Conservation (phyloP, 2,113 vertebrate species). For the Hydrochoerus hydrochaeris region DNA sequence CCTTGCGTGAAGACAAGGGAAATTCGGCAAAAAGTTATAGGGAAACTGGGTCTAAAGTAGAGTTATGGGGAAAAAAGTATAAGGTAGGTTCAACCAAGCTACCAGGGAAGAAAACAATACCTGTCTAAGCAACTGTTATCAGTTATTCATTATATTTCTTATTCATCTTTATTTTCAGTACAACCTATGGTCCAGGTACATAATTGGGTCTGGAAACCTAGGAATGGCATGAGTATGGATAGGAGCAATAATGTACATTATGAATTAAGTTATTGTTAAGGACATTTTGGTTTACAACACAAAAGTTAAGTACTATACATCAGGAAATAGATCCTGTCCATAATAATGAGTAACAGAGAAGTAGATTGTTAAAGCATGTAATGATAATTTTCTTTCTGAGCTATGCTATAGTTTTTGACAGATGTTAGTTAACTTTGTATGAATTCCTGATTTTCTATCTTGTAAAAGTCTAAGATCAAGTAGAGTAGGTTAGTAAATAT, state of each 20-base stretch:
- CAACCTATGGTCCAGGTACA: neutral
- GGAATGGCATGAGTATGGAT: neutral
- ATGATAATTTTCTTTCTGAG: neutral
- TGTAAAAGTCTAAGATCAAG: neutral
- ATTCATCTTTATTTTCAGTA: neutral
- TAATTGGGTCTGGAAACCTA: neutral
- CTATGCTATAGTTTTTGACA: neutral
- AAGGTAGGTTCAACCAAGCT: neutral
- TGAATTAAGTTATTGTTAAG: neutral
- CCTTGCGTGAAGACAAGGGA: constrained; percentile 17
- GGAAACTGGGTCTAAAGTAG: constrained; percentile 39
- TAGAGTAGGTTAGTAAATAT: neutral
- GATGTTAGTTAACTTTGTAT: neutral
- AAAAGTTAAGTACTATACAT: neutral
- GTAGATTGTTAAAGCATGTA: neutral
- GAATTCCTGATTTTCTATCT: neutral
- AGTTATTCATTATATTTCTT: neutral
- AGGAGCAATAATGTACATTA: neutral
- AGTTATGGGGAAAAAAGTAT: neutral
- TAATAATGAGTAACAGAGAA: neutral
- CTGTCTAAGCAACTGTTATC: neutral
- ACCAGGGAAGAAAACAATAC: neutral
- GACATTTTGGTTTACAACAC: neutral
- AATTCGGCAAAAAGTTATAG: constrained; percentile 11
- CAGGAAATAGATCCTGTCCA: neutral